Base-by-base conservation (phyloP, 2,797 vertebrate genomes). In the Peromyscus eremicus region DNA sequence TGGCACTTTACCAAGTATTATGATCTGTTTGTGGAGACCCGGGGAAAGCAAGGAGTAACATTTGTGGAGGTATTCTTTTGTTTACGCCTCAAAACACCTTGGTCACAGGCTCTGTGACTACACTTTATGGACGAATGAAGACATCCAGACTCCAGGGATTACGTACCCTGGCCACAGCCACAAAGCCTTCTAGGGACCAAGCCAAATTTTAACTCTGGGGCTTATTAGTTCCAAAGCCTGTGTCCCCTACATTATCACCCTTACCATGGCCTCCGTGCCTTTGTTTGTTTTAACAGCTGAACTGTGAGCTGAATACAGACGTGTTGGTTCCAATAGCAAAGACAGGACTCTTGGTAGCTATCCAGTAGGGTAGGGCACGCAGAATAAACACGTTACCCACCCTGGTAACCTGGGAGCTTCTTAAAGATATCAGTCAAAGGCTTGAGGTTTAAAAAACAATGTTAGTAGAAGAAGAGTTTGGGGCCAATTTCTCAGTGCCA, bases 401-500 rank as follows among this genome's bases (percentile, higher is more conserved):
- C 25, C 77, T 83, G 84, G 77, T 73, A 91, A 96, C 89, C 80
- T 49, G 84, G 87, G 76, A 95, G 73, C 73, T 96, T 97, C 93
- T 97, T 92, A 85, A 96, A 97, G 46, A 68, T 76, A 82, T 46
- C 60, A 62, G 19, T 92, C 70, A 92, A 96, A 91, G 49, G 8
- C 12, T 75, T 92, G 25, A 52, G 46, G 9, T 46, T 66, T 16
- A 55, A 55, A 55, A 23, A 60, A 16, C 6, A 37, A 32, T 57
- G 11, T 77, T 87, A 95, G 89, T 93, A 95, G 76, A 94, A 81
- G 29, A 92, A 93, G 83, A 95, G 89, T 95, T 97, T 97, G 90
- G 92, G 93, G 94, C 73, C 96, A 94, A 86, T 87, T 97, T 97
- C 97, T 94, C 34, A 4, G 89, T 75, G 84, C 96, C 96, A 95